Conservation (phyloP, 2,797 vertebrate species). For the Mallotus villosus region DNA sequence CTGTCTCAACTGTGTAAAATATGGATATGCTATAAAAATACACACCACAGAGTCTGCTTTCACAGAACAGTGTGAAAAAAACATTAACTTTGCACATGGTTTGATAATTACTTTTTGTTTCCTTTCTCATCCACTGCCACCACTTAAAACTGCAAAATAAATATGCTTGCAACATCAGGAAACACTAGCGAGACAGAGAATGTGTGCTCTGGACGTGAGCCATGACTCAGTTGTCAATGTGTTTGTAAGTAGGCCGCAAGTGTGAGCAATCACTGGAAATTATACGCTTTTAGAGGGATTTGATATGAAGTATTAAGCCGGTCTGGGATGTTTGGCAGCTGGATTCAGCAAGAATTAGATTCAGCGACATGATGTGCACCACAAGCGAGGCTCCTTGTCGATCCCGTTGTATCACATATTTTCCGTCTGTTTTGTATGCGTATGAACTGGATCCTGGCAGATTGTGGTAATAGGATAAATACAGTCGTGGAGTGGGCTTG, state of each 20-base stretch:
- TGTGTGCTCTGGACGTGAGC: conserved; percentile 67
- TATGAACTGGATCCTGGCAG: conserved; percentile 71
- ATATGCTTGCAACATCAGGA: conserved; percentile 69
- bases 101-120: conserved; percentile 74
- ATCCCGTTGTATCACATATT: conserved; percentile 67
- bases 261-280: conserved; percentile 80
- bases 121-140: conserved; percentile 61
- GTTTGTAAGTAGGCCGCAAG: conserved; percentile 74
- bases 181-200: conserved; percentile 59
- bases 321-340: conserved; percentile 68
- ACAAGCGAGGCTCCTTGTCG: conserved; percentile 73
- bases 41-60: conserved; percentile 31
- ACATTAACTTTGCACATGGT: conserved; percentile 61
- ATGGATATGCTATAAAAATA: conserved; percentile 27
- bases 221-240: conserved; percentile 61
- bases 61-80: conserved; percentile 53
- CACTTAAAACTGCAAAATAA: conserved; percentile 74
- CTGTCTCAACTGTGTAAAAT: conserved; percentile 56
- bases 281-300: conserved; percentile 77
- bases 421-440: conserved; percentile 68
- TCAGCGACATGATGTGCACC: conserved; percentile 70
- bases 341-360: conserved; percentile 66
- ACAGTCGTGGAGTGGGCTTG: conserved; percentile 52
- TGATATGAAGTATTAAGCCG: conserved; percentile 76
- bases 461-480: conserved; percentile 78